Percentiles rank a stretch among this genome's conserved stretches.
Conservation (phyloP, 1,140 invertebrate species). For the Tetraneura akinire region DNA sequence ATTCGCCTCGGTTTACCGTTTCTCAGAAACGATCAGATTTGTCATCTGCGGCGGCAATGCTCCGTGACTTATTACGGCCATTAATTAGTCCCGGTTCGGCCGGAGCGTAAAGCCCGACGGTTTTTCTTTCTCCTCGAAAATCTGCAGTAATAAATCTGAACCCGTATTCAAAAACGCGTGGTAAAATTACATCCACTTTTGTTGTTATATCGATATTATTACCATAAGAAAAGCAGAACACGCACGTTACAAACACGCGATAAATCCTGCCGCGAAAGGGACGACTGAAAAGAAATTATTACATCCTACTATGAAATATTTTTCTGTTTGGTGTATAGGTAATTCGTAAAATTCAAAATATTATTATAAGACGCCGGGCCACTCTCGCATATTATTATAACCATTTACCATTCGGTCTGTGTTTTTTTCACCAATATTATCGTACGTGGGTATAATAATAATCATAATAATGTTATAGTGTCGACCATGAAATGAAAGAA, state of each 20-base stretch:
- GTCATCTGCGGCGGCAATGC: conserved; percentile 13
- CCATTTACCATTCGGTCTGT: no score
- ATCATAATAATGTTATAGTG: no score
- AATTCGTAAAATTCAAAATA: background rate
- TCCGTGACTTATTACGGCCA: conserved; percentile 15
- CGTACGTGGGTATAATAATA: no score
- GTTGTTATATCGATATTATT: background rate
- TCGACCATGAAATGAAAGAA: no score
- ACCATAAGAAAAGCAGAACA: background rate
- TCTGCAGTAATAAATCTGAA: background rate
- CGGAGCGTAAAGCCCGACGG: background rate
- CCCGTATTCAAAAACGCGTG: background rate
- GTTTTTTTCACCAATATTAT: no score
- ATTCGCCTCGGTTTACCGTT: background rate
- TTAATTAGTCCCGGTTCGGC: background rate
- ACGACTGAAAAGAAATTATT: no score
- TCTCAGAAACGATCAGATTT: conserved; percentile 17
- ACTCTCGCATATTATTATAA: no score
- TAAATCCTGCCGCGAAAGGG: no score
- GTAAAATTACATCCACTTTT: background rate
- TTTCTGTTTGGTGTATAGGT: no score
- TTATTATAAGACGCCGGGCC: no score
- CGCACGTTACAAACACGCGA: background rate
- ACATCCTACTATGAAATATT: background rate
- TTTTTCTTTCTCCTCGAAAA: background rate